Base-by-base conservation (phyloP, 2,888 invertebrate genomes). In the Phorcus lineatus region DNA sequence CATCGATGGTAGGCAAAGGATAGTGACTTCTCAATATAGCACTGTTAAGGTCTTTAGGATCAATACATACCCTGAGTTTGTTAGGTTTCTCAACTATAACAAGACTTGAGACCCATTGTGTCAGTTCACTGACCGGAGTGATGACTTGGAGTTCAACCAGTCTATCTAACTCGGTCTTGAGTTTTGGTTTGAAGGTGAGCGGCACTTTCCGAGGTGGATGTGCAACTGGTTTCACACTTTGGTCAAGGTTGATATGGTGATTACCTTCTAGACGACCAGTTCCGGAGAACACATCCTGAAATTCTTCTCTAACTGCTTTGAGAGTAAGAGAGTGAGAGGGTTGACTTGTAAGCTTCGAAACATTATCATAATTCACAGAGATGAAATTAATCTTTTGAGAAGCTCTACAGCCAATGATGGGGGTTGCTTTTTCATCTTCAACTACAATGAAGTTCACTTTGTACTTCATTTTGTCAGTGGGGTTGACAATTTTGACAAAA, bases 31-130 rank as follows among this genome's bases (percentile, higher is more conserved):
- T 67, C 36, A 80, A 75, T 11, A 88, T 13, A 13, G 80, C 82
- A 62, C 79, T 77, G 76, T 86, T 88, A 3, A 87, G 67, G 28
- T 80, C 78, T 31, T 77, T 80, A 28, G 86, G 85, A 57, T 87
- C 86, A 19, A 86, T 70, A 77, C 83, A 87, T 7, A 86, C 74
- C 57, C 86, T 77, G 6, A 86, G 54, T 22, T 81, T 83, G 19
- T 76, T 70, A 19, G 81, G 80, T 74, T 86, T 86, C 13, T 66
- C 55, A 22, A 80, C 81, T 4, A 80, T 66, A 2, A 84, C 87
- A 28, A 81, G 36, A 53, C 84, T 81, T 47, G 74, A 86, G 13
- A 87, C 80, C 84, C 85, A 86, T 22, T 79, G 81, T 13, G 86
- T 85, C 24, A 86, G 84, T 78, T 81, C 78, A 28, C 19, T 55